A percentile compares a stretch with the other conserved stretches of the same genome.
phyloP scores from a whole-genome alignment of 2,797 vertebrate genomes.

The Podarcis siculus region DNA sequence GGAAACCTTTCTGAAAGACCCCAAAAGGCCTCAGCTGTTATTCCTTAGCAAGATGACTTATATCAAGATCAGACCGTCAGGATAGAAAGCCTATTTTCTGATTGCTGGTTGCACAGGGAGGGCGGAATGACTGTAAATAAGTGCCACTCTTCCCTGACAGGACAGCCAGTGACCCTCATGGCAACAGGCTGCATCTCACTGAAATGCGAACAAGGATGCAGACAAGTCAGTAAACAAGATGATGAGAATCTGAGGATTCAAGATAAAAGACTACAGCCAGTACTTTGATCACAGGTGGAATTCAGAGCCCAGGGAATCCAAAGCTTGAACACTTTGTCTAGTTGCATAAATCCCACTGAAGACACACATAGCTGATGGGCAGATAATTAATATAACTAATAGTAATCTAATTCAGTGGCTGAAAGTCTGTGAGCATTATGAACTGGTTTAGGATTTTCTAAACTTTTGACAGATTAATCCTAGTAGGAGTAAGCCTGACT shows the following conservation, averaged over 20 bases:
- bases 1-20: not conserved
- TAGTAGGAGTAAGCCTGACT: not conserved
- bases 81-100: not conserved
- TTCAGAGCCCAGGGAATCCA: not conserved
- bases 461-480: not conserved
- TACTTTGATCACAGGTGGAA: not conserved
- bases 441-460: not conserved
- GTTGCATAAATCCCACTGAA: not conserved
- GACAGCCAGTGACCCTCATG: not conserved
- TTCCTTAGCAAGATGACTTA: not conserved
- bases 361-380: not conserved
- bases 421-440: not conserved
- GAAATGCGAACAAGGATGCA: not conserved
- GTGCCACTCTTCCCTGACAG: not conserved
- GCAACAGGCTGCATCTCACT: not conserved
- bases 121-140: not conserved
- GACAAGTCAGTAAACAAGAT: not conserved
- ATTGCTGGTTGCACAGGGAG: not conserved
- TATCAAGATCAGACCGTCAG: not conserved
- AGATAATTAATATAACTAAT: not conserved
- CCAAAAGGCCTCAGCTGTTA: not conserved
- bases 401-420: not conserved
- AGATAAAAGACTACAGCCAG: not conserved
- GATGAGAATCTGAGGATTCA: not conserved
- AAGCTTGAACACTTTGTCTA: not conserved